Evolutionary conservation across 1,140 invertebrate genomes (phyloP).

Genomic region (Nasonia giraulti): DNA sequence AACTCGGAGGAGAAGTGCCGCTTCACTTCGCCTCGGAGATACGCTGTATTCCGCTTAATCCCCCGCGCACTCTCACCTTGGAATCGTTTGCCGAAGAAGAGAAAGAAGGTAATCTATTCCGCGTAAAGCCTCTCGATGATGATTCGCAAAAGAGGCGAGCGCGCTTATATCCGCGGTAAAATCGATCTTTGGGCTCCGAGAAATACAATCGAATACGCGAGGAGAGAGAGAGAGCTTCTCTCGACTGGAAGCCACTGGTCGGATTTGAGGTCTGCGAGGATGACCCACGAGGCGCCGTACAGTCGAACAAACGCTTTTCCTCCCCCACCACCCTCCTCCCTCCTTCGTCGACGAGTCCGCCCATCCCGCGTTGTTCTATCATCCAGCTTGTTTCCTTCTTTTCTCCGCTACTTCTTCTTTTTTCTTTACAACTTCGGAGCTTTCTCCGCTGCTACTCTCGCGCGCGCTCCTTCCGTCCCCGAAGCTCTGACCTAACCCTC

Average conservation of each 20-base stretch:
- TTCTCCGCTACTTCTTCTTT: constrained; percentile 32
- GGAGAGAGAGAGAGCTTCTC: not conserved
- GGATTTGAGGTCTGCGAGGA: constrained; percentile 45
- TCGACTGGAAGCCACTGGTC: constrained; percentile 35
- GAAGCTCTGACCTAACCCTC: not conserved
- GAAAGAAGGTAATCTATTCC: not conserved
- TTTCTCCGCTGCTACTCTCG: not conserved
- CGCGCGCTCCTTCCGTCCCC: not conserved
- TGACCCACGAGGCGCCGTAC: constrained; percentile 54
- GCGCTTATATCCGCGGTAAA: not conserved
- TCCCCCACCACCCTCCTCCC: not conserved
- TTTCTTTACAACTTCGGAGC: constrained; percentile 42
- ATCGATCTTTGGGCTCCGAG: not conserved
- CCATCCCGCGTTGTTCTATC: constrained; percentile 40
- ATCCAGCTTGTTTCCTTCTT: constrained; percentile 36
- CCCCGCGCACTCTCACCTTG: not conserved
- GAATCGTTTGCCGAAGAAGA: not conserved
- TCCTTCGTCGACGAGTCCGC: constrained; percentile 8
- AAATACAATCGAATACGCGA: constrained; percentile 13
- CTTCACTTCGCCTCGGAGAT: not conserved
- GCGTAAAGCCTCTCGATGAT: not conserved
- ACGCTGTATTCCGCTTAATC: not conserved
- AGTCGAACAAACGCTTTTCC: constrained; percentile 49
- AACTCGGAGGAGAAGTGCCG: constrained; percentile 15
- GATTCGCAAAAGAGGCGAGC: not conserved